phyloP scores from a whole-genome alignment of 1,140 invertebrate genomes.

The Planococcus citri region DNA sequence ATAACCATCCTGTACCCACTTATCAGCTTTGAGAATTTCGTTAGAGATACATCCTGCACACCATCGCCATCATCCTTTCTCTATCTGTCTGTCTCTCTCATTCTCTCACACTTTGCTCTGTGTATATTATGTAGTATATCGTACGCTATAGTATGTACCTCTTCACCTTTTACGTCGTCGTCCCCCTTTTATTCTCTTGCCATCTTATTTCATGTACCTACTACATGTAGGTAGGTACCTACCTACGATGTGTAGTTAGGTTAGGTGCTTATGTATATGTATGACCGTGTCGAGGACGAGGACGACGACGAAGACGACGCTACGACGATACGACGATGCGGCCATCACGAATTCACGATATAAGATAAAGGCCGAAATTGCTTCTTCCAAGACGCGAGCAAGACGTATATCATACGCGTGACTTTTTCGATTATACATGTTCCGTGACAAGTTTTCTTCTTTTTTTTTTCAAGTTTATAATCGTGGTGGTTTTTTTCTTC shows the following conservation, averaged over 20 bases:
- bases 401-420: constrained; percentile 16
- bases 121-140: no score
- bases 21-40: constrained; percentile 19
- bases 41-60: constrained; percentile 9
- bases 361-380: neutral
- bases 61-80: neutral
- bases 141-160: no score
- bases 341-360: no score
- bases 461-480: neutral
- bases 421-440: constrained; percentile 4
- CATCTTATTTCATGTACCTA: no score
- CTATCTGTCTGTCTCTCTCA: neutral
- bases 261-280: no score
- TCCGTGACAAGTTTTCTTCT: constrained; percentile 4
- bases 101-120: no score
- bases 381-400: no score
- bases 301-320: neutral
- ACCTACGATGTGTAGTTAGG: no score
- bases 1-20: constrained; percentile 19
- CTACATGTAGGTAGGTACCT: no score
- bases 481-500: neutral
- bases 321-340: no score
- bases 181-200: neutral
- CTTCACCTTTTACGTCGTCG: no score
- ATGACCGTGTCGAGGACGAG: neutral